Evolutionary conservation across 2,888 invertebrate species (phyloP).

Genomic region (Seira musarum): DNA sequence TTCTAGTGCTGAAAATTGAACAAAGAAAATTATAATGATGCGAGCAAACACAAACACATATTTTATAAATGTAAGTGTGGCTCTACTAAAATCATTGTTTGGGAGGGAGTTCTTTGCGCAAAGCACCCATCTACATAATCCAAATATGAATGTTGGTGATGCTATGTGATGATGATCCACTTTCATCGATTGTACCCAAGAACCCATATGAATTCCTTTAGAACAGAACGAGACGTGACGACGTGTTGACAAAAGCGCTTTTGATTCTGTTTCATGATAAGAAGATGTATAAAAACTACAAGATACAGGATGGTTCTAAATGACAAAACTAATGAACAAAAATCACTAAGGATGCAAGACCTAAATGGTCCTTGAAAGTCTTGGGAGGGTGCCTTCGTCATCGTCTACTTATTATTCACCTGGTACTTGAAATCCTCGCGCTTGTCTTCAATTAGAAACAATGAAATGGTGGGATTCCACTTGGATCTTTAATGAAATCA

Average conservation of each 20-base stretch:
- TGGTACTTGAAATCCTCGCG: not conserved
- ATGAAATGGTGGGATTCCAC: constrained; percentile 26
- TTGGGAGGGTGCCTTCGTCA: constrained; percentile 3
- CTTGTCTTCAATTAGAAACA: constrained; percentile 32
- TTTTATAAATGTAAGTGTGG: constrained; percentile 15
- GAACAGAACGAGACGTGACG: not conserved
- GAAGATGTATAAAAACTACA: not conserved
- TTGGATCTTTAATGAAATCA: constrained; percentile 34
- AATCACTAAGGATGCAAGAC: not conserved
- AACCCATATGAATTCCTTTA: not conserved
- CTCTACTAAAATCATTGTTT: too few relatives aligned
- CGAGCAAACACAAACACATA: too few relatives aligned
- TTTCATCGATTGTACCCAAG: constrained; percentile 32
- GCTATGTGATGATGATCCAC: constrained; percentile 35
- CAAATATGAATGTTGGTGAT: too few relatives aligned
- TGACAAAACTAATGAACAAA: not conserved
- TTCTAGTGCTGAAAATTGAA: not conserved
- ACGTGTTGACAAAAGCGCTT: not conserved
- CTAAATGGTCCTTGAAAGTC: not conserved
- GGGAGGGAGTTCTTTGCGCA: not conserved
- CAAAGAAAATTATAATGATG: not conserved
- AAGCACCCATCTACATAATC: too few relatives aligned
- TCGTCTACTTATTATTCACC: not conserved
- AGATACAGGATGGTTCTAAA: not conserved
- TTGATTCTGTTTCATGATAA: constrained; percentile 1